phyloP scores from a whole-genome alignment of 2,888 invertebrate species.

The Ochlodes sylvanus region DNA sequence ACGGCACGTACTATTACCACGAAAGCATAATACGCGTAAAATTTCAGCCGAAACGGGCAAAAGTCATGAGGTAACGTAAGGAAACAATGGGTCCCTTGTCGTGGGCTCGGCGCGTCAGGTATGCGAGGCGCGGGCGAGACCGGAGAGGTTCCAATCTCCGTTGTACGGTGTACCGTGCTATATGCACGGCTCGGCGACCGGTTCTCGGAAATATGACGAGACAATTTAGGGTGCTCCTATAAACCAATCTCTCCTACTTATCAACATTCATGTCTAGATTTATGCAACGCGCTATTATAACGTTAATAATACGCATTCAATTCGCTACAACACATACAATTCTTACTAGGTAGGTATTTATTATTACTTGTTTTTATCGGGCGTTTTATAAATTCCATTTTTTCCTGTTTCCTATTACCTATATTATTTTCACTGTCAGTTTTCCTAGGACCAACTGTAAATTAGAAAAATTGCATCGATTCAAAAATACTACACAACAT shows the following conservation, averaged over 20 bases:
- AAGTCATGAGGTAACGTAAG: conserved; percentile 25
- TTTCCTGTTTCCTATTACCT: no score
- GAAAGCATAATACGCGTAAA: conserved; percentile 22
- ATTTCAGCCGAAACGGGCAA: conserved; percentile 30
- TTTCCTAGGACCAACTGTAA: no score
- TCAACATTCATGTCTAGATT: neutral
- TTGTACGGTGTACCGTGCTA: conserved; percentile 26
- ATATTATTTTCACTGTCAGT: no score
- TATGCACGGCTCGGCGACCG: conserved; percentile 23
- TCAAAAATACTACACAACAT: no score
- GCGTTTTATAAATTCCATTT: no score
- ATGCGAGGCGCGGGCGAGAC: conserved; percentile 34
- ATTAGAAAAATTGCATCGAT: no score
- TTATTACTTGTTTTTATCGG: no score
- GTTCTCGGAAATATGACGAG: conserved; percentile 35
- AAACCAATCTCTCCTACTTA: conserved; percentile 4
- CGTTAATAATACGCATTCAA: neutral
- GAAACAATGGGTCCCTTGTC: conserved; percentile 36
- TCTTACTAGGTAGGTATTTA: no score
- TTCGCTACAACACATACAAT: no score
- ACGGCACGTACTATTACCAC: conserved; percentile 31
- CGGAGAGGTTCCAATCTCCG: neutral
- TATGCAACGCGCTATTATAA: neutral
- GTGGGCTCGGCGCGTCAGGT: conserved; percentile 32
- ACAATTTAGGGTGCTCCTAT: conserved; percentile 26